These are phyloP conservation scores for Oscheius sp. DNA, from an alignment of 2,888 invertebrate species.

Conservation along the genomic window DNA sequence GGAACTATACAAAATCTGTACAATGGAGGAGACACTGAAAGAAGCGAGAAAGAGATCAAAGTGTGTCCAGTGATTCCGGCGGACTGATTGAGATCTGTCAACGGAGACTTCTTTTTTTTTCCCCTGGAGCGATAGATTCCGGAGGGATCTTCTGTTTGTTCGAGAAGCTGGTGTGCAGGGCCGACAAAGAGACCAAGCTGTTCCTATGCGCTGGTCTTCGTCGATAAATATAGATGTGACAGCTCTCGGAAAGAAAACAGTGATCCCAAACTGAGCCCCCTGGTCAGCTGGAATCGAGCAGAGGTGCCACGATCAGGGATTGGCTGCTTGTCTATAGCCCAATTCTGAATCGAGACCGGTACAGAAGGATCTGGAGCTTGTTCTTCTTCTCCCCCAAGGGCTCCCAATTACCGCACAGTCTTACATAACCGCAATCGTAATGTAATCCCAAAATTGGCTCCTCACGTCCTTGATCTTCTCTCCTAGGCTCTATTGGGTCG, in stretches of 20 bases:
- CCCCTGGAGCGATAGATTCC: not conserved
- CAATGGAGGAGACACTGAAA: not conserved
- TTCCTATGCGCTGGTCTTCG: conserved; percentile 30
- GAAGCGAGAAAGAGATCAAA: not conserved
- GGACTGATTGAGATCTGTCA: not conserved
- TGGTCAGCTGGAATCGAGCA: too few species aligned
- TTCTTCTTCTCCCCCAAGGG: not conserved
- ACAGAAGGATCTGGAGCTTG: not conserved
- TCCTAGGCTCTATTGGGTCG: not conserved
- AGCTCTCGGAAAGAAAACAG: conserved; percentile 7
- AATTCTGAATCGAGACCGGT: too few species aligned
- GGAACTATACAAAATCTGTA: not conserved
- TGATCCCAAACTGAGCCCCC: too few species aligned
- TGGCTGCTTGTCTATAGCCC: too few species aligned
- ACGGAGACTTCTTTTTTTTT: not conserved
- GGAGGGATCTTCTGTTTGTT: conserved; percentile 7
- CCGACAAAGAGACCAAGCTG: not conserved
- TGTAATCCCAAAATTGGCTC: conserved; percentile 25
- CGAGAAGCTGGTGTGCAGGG: not conserved
- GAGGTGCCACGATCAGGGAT: too few species aligned
- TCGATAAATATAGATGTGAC: conserved; percentile 33
- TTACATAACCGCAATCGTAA: conserved; percentile 21
- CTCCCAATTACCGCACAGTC: conserved; percentile 18
- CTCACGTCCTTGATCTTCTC: conserved; percentile 11
- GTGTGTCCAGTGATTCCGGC: not conserved